Base-by-base conservation (phyloP, 2,113 vertebrate genomes). In the Ochotona princeps region DNA sequence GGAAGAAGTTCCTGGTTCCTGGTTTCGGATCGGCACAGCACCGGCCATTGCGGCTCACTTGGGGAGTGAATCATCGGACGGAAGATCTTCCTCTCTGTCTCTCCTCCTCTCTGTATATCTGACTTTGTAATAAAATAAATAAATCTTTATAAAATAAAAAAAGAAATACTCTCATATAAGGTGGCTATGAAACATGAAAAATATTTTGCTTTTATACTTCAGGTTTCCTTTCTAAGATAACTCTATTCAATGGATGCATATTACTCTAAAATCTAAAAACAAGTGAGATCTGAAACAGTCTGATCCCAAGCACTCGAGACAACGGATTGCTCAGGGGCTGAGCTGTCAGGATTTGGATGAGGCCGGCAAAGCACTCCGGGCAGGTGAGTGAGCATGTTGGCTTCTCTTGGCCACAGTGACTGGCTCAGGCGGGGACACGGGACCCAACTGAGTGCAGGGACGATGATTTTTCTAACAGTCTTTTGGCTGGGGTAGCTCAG, bases 361-460 rank as follows among this genome's bases (percentile, higher is more conserved):
- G 18, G 9, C 3, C 44, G 38, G 20, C 81, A 28, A 8, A 1
- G 18, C 70, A 79, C 65, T 23, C 70, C 47, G 67, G 54, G 9
- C 25, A 2, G 14, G n/a, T 10, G 20, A 20, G 0, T 87, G 60
- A n/a, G 17, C 0, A 1, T 4, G 35, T 23, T 30, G 44, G 15
- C 1, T 30, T 89, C 32, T 63, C n/a, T 51, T 70, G 73, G 63
- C 17, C n/a, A 1, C 0, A 4, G 20, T 1, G 66, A 67, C 54
- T 85, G 82, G 78, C 14, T 25, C 26, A 20, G 38, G 57, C 54
- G 17, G 10, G 63, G n/a, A 8, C 74, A n/a, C 9, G 0, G 15
- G 83, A 76, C n/a, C n/a, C 61, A 28, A 75, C 32, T 10, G 38
- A 9, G 8, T 54, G 5, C 84, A 44, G 75, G 32, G 83, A 32